phyloP scores from a whole-genome alignment of 2,888 invertebrate genomes.

The Saturnia japonica region DNA sequence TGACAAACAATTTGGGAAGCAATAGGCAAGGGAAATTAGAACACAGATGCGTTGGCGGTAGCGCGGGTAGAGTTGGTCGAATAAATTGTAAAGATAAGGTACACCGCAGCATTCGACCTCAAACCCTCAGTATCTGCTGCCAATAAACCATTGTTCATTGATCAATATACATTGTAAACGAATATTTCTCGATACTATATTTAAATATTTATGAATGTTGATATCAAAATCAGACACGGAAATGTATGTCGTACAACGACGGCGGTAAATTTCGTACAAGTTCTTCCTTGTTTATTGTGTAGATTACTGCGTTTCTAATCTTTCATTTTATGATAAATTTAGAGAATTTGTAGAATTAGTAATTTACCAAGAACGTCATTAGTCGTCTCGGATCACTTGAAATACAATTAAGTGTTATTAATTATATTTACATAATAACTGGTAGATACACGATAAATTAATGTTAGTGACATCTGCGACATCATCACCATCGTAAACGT shows the following conservation, averaged over 20 bases:
- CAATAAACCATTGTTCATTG: background rate
- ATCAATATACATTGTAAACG: background rate
- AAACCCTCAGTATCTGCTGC: background rate
- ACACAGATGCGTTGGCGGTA: too few species aligned
- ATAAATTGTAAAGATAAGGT: background rate
- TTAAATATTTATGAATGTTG: slow-evolving; percentile 1
- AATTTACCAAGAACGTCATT: background rate
- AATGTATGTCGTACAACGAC: background rate
- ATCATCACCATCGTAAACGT: background rate
- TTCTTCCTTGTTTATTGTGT: slow-evolving; percentile 10
- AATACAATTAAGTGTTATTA: background rate
- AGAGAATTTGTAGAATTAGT: background rate
- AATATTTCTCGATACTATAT: background rate
- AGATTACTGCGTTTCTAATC: slow-evolving; percentile 6
- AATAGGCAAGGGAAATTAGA: too few species aligned
- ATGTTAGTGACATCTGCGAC: background rate
- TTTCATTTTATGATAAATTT: background rate
- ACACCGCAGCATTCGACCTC: background rate
- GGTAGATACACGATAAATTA: background rate
- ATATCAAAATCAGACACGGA: background rate
- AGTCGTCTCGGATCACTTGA: background rate
- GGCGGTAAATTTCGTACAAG: background rate
- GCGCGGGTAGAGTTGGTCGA: too few species aligned
- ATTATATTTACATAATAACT: background rate
- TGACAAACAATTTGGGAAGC: too few species aligned